A percentile compares a stretch with the other conserved stretches of the same genome.
Conservation (phyloP, 2,797 vertebrate genomes). For the Sparus aurata region DNA sequence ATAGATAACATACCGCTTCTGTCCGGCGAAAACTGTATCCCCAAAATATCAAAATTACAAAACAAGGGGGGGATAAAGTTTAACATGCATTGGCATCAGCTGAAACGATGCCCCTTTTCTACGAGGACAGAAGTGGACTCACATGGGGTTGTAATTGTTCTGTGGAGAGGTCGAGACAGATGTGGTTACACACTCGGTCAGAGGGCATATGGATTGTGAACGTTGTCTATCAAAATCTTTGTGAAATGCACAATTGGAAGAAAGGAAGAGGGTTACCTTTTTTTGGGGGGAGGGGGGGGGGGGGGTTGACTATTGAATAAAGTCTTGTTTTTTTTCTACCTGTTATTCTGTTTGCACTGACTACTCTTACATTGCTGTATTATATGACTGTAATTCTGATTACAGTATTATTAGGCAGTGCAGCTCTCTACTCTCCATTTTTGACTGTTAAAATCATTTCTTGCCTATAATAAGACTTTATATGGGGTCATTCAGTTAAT, state of each 20-base stretch:
- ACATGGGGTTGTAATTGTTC: not conserved
- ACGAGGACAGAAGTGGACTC: not conserved
- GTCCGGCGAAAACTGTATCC: not conserved
- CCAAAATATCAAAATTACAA: not conserved
- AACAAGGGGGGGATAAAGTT: not conserved
- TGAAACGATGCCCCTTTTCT: not conserved
- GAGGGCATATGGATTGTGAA: not conserved
- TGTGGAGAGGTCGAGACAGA: not conserved
- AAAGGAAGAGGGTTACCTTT: slow-evolving; percentile 4
- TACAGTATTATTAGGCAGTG: not conserved
- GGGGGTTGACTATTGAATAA: slow-evolving; percentile 31
- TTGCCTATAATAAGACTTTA: not conserved
- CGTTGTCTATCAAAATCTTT: not conserved
- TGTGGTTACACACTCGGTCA: not conserved
- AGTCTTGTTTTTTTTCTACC: slow-evolving; percentile 51
- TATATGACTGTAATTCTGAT: not conserved
- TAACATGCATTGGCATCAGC: slow-evolving; percentile 12
- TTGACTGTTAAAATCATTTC: not conserved
- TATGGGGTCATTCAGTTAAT: no score
- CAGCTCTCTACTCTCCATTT: not conserved
- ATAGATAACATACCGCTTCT: not conserved
- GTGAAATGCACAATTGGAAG: not conserved
- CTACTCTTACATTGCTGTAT: not conserved
- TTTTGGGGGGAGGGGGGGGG: not conserved
- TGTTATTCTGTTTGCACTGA: slow-evolving; percentile 16